phyloP scores from a whole-genome alignment of 2,113 vertebrate genomes.

The Diphyllodes magnificus region DNA sequence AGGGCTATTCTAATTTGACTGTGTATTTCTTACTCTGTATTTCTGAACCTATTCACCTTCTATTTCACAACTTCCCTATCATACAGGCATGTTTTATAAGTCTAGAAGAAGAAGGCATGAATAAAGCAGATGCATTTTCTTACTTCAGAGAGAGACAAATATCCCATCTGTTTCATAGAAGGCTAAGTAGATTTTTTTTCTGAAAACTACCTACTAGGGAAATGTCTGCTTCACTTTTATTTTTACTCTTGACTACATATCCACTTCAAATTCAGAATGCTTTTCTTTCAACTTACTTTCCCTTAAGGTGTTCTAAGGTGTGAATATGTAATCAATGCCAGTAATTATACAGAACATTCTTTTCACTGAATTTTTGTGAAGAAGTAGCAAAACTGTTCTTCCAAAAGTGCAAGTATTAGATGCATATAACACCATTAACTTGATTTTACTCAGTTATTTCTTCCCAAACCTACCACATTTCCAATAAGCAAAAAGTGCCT shows the following conservation, averaged over 20 bases:
- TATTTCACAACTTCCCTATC: background rate
- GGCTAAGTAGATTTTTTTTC: background rate
- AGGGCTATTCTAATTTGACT: background rate
- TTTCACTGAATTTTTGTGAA: background rate
- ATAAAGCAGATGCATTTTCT: conserved; percentile 14
- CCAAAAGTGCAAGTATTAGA: background rate
- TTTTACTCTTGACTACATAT: conserved; percentile 20
- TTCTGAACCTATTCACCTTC: background rate
- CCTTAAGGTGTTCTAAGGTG: conserved; percentile 6
- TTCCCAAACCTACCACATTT: background rate
- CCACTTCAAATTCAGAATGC: conserved; percentile 8
- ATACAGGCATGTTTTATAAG: background rate
- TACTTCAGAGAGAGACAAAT: conserved; percentile 22
- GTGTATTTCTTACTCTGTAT: background rate
- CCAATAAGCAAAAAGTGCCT: background rate
- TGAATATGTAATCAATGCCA: conserved; percentile 6
- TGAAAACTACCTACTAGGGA: conserved; percentile 10
- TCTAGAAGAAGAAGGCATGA: background rate
- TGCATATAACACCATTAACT: background rate
- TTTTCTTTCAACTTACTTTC: conserved; percentile 30
- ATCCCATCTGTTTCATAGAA: background rate
- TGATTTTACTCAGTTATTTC: background rate
- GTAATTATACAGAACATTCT: background rate
- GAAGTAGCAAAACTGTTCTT: background rate
- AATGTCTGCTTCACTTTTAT: conserved; percentile 24